Percentiles rank a stretch among this genome's conserved stretches.
These are phyloP conservation scores for Paguma larvata DNA, from an alignment of 2,797 vertebrate genomes.

Conservation along the genomic window DNA sequence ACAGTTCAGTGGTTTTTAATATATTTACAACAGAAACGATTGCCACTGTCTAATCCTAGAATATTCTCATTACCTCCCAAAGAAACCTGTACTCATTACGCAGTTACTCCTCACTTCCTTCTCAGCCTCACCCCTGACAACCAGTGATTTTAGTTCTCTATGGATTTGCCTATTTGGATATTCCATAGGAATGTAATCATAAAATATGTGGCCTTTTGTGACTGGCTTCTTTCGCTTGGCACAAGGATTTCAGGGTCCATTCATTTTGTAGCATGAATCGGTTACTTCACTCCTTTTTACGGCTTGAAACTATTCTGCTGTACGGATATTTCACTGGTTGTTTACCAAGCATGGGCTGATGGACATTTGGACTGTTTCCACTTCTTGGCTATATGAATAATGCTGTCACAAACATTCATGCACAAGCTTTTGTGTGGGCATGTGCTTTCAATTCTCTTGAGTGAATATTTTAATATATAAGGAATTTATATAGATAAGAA, in stretches of 20 bases:
- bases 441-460: slow-evolving; percentile 42
- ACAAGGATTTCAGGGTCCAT: not conserved
- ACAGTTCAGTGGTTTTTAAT: not conserved
- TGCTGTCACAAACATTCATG: not conserved
- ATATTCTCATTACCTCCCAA: not conserved
- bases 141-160: not conserved
- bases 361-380: not conserved
- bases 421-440: slow-evolving; percentile 7
- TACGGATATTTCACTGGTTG: not conserved
- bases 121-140: not conserved
- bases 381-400: not conserved
- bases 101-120: not conserved
- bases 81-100: not conserved
- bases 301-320: not conserved
- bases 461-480: slow-evolving; percentile 60
- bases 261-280: not conserved
- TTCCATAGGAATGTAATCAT: not conserved
- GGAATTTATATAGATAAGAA: slow-evolving; percentile 46
- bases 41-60: not conserved
- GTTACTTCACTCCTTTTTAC: slow-evolving; percentile 20
- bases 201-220: not conserved
- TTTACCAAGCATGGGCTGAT: not conserved
- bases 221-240: not conserved
- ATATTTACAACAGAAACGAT: slow-evolving; percentile 35
- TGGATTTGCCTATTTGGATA: not conserved